phyloP scores from a whole-genome alignment of 1,140 invertebrate genomes.

The Colletes latitarsis region DNA sequence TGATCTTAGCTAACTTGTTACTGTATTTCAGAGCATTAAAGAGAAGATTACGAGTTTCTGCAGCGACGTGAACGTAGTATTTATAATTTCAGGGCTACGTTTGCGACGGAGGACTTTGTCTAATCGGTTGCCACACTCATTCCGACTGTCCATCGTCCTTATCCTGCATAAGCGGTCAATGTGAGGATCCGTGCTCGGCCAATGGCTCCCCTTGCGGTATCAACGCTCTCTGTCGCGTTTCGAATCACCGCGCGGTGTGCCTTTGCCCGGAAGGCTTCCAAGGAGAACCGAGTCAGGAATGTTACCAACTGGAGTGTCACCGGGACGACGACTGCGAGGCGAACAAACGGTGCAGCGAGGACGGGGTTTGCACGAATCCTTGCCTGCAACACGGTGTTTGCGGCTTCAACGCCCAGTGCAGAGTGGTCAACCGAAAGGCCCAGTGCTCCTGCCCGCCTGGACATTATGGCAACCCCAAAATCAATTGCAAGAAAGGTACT shows the following conservation, averaged over 20 bases:
- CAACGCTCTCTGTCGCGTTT: slow-evolving; percentile 88
- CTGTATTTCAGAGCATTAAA: too few relatives aligned
- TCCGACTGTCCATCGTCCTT: slow-evolving; percentile 90
- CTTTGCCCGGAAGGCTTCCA: slow-evolving; percentile 92
- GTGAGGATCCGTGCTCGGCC: slow-evolving; percentile 87
- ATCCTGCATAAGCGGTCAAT: slow-evolving; percentile 88
- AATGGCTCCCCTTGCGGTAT: slow-evolving; percentile 86
- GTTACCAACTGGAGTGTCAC: slow-evolving; percentile 89
- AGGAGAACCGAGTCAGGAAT: slow-evolving; percentile 88
- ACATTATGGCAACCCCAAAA: slow-evolving; percentile 90
- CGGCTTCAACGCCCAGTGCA: slow-evolving; percentile 92
- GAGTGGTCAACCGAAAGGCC: slow-evolving; percentile 87
- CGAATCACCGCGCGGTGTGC: slow-evolving; percentile 90
- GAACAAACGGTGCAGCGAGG: slow-evolving; percentile 88
- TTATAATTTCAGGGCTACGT: slow-evolving; percentile 81
- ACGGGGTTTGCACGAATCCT: slow-evolving; percentile 91
- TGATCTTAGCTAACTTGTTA: too few relatives aligned
- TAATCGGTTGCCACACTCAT: slow-evolving; percentile 88
- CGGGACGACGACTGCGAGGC: slow-evolving; percentile 89
- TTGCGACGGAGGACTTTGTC: slow-evolving; percentile 85
- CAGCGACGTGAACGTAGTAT: background rate
- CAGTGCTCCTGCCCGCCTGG: slow-evolving; percentile 93
- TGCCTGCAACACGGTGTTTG: slow-evolving; percentile 89
- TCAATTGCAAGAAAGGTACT: slow-evolving; percentile 87
- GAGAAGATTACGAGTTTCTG: too few relatives aligned